Evolutionary conservation across 2,113 vertebrate genomes (phyloP).

Genomic region (Gavialis gangeticus): DNA sequence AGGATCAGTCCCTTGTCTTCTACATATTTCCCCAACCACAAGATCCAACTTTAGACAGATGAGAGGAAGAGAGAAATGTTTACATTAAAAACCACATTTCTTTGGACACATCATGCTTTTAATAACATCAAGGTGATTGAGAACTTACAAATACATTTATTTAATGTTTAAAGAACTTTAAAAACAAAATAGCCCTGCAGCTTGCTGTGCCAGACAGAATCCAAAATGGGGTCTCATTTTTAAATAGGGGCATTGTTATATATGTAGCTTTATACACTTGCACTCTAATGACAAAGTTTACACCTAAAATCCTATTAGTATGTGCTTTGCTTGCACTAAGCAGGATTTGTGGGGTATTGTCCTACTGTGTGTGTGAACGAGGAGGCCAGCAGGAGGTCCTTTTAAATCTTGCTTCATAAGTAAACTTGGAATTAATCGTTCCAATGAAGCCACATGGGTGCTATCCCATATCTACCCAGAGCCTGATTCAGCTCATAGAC

Average conservation of each 20-base stretch:
- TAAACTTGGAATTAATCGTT: not conserved
- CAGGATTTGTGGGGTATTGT: not conserved
- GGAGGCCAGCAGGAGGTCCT: not conserved
- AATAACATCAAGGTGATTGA: not conserved
- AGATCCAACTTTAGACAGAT: slow-evolving; percentile 48
- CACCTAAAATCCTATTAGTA: rapidly evolving
- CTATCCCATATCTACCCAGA: not conserved
- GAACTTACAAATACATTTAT: not conserved
- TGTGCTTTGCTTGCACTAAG: too few relatives aligned
- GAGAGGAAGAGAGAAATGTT: not conserved
- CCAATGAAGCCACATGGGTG: not conserved
- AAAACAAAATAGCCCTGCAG: too few relatives aligned
- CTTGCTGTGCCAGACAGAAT: too few relatives aligned
- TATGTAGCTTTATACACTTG: not conserved
- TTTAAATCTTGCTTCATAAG: rapidly evolving
- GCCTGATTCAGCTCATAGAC: not conserved
- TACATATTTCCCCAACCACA: slow-evolving; percentile 60
- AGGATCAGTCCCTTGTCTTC: slow-evolving; percentile 7
- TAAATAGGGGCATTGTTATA: rapidly evolving
- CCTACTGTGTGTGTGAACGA: rapidly evolving
- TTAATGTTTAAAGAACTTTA: not conserved
- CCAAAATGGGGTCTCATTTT: not conserved
- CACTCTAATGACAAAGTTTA: not conserved
- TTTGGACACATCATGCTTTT: not conserved
- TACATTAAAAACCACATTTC: not conserved